A percentile compares a stretch with the other conserved stretches of the same genome.
Evolutionary conservation across 1,140 invertebrate species (phyloP).

Genomic region (Adelges cooleyi): DNA sequence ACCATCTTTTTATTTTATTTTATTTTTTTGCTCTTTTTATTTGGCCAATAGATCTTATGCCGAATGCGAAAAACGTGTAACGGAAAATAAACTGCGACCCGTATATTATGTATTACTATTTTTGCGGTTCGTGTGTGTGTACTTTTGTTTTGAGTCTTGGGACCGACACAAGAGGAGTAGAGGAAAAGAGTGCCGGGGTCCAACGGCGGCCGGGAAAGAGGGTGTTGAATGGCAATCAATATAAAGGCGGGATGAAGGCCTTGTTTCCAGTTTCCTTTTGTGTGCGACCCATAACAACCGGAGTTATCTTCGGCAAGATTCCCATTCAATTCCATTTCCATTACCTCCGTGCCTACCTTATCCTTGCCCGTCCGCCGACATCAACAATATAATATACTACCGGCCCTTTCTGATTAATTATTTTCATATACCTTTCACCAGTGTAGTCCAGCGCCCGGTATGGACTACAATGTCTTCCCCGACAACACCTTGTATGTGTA

Average conservation of each 20-base stretch:
- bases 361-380: neutral
- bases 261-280: conserved; percentile 20
- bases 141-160: conserved; percentile 17
- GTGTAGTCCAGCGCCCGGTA: neutral
- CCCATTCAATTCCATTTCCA: conserved; percentile 22
- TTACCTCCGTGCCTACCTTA: neutral
- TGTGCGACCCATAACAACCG: neutral
- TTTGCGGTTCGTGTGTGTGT: neutral
- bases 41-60: too few relatives aligned
- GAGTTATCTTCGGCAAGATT: conserved; percentile 23
- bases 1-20: too few relatives aligned
- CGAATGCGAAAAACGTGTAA: neutral
- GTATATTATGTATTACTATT: conserved; percentile 1
- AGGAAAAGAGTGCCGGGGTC: too few relatives aligned
- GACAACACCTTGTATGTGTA: too few relatives aligned
- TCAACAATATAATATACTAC: too few relatives aligned
- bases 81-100: too few relatives aligned
- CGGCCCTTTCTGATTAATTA: conserved; percentile 13
- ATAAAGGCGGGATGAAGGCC: neutral
- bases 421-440: neutral
- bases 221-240: conserved; percentile 12
- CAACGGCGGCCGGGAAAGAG: neutral
- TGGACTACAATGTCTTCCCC: too few relatives aligned
- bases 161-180: too few relatives aligned
- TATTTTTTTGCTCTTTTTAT: too few relatives aligned